Percentiles rank a stretch among this genome's conserved stretches.
phyloP scores from a whole-genome alignment of 35 echinoderm and acorn worm genomes.

The Holothuria glaberrima region DNA sequence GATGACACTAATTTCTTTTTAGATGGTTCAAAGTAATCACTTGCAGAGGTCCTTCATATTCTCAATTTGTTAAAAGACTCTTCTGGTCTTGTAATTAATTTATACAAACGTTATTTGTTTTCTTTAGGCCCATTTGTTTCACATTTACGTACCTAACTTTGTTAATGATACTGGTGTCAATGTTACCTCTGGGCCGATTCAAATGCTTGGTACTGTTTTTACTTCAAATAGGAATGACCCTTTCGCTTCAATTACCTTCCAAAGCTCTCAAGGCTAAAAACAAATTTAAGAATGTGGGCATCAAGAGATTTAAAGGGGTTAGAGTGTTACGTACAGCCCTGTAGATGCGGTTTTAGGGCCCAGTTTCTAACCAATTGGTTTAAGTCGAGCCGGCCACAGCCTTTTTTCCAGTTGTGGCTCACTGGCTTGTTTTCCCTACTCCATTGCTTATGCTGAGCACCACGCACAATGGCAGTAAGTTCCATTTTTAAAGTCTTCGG shows the following conservation, averaged over 20 bases:
- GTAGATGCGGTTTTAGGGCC: no score
- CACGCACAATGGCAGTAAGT: no score
- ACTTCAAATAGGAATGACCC: conserved; percentile 5
- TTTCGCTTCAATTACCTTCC: neutral
- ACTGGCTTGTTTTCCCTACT: no score
- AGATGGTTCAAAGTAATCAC: neutral
- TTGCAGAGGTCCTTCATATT: neutral
- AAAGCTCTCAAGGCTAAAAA: neutral
- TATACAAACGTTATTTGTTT: no score
- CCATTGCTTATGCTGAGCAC: no score
- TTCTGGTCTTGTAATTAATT: neutral
- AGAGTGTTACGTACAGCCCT: no score
- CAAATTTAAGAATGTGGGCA: neutral
- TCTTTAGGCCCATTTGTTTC: no score
- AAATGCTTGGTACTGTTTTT: neutral
- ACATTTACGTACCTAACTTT: neutral
- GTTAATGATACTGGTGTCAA: neutral
- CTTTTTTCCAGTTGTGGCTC: no score
- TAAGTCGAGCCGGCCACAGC: no score
- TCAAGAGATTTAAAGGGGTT: conserved; percentile 15
- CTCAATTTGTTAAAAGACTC: neutral
- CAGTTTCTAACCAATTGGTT: no score
- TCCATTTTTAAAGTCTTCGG: no score
- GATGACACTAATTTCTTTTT: neutral
- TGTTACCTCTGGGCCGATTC: conserved; percentile 18